A percentile compares a stretch with the other conserved stretches of the same genome.
Conservation (phyloP, 2,113 vertebrate species). For the Sander vitreus region DNA sequence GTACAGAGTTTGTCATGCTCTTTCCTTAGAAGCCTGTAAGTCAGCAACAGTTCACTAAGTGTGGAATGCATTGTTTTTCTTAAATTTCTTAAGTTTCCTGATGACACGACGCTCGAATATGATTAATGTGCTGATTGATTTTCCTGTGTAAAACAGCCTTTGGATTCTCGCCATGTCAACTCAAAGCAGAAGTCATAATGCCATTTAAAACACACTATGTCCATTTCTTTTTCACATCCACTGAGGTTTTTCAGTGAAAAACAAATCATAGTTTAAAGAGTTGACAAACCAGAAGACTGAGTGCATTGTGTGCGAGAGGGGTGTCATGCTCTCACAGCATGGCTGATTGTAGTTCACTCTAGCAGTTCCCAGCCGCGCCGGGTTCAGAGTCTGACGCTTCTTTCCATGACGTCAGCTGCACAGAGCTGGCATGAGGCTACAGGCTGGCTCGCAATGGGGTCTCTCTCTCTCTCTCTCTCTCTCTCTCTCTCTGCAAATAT, state of each 20-base stretch:
- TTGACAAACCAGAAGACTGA: constrained; percentile 2
- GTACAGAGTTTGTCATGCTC: not conserved
- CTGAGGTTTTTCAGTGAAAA: not conserved
- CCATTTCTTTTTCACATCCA: not conserved
- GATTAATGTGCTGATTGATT: constrained; percentile 5
- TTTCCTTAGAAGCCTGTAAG: not conserved
- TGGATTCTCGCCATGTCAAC: constrained; percentile 18
- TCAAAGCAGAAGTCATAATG: not conserved
- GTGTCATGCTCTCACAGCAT: constrained; percentile 11
- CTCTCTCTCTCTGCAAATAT: not conserved
- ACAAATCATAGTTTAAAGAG: not conserved
- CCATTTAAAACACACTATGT: not conserved
- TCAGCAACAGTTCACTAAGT: not conserved
- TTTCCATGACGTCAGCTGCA: constrained; percentile 82
- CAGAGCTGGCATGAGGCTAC: constrained; percentile 73
- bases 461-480: constrained; percentile 8
- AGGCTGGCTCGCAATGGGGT: constrained; percentile 63
- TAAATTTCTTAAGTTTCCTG: not conserved
- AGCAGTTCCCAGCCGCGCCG: constrained; percentile 43
- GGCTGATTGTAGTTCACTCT: constrained; percentile 47
- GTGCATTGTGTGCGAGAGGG: constrained; percentile 16
- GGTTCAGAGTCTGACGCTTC: constrained; percentile 73
- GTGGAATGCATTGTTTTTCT: not conserved
- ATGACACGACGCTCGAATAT: not conserved
- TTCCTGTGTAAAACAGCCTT: constrained; percentile 27